Base-by-base conservation (phyloP, 2,888 invertebrate species). In the Parapristionchus giblindavisi region DNA sequence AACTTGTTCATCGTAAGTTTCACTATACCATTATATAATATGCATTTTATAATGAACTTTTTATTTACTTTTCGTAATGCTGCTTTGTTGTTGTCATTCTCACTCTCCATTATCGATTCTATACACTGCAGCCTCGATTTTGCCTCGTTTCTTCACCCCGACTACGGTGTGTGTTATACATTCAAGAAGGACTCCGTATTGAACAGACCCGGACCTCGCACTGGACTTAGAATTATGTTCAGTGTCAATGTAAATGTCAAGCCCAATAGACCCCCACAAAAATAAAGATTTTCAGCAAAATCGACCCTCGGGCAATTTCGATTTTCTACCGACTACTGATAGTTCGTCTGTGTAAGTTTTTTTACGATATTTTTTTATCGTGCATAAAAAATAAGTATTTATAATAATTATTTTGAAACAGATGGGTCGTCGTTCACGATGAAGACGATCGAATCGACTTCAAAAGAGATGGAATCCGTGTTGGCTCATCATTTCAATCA, bases 281-380 rank as follows among this genome's bases (percentile, higher is more conserved):
- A n/a, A n/a, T n/a, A n/a, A n/a, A n/a, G n/a, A n/a, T 34, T 32
- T 1, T 24, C 29, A 51, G 51, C 34, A 51, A 51, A 34, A 51
- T 32, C n/a, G n/a, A n/a, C n/a, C n/a, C n/a, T n/a, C n/a, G n/a
- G n/a, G n/a, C n/a, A n/a, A n/a, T 29, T 65, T 65, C 43, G 65
- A 65, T 43, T 65, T 65, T 29, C 43, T 65, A n/a, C 65, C 65
- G 21, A 65, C 65, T 14, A 65, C 65, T 24, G 65, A 65, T 43
- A 43, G 65, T 3, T 27, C 65, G 1, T 40, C 65, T 14, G 36
- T 65, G 65, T 65, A 21, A 40, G 66, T 14, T n/a, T 17, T 48
- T n/a, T 48, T 21, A 11, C 3, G n/a, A 24, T 14, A 24, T 21
- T n/a, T 36, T 61, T n/a, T n/a, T n/a, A n/a, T n/a, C n/a, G n/a